A percentile compares a stretch with the other conserved stretches of the same genome.
Conservation (phyloP, 2,113 vertebrate species). For the Brachyhypopomus occidentalis region DNA sequence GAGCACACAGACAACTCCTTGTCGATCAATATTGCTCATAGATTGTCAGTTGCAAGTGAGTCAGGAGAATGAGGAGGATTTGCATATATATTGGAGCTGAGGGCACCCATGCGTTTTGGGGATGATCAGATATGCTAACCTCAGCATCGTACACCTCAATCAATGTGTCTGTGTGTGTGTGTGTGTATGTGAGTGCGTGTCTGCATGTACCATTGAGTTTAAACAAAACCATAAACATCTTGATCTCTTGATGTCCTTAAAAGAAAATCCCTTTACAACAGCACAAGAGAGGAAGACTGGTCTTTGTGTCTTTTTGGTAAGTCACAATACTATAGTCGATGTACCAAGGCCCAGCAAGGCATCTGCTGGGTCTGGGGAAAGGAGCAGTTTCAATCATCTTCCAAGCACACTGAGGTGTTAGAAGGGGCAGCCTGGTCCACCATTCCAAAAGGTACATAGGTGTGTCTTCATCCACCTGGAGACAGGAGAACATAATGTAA, state of each 20-base stretch:
- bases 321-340: too few species aligned
- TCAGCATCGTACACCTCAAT: conserved; percentile 64
- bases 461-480: neutral
- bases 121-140: conserved; percentile 69
- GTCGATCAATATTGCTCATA: conserved; percentile 76
- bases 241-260: conserved; percentile 44
- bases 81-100: conserved; percentile 76
- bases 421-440: neutral
- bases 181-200: conserved; percentile 14
- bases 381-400: neutral
- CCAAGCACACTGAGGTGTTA: neutral
- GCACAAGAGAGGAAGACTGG: neutral
- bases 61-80: conserved; percentile 70
- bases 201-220: conserved; percentile 35
- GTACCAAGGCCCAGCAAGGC: too few species aligned
- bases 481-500: neutral
- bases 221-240: conserved; percentile 41
- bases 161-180: conserved; percentile 35
- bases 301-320: neutral
- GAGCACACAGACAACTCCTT: conserved; percentile 46
- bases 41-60: conserved; percentile 69
- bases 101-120: conserved; percentile 71
- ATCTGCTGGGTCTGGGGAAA: neutral
- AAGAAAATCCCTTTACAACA: conserved; percentile 13
- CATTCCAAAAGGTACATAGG: neutral